Evolutionary conservation across 2,888 invertebrate species (phyloP).

Genomic region (Pomacea canaliculata): DNA sequence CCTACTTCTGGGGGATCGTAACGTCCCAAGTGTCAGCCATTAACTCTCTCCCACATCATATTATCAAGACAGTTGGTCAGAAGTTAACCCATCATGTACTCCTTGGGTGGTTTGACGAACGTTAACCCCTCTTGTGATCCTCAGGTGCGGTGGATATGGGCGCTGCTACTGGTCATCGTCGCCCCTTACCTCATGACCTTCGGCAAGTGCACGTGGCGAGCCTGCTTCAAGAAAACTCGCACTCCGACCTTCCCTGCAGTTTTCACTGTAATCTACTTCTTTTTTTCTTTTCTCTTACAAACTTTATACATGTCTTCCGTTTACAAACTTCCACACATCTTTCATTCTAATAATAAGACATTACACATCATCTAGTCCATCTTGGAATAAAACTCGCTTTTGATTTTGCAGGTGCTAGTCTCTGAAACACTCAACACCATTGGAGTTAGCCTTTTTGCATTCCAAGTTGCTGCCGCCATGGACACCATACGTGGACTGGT

Average conservation of each 20-base stretch:
- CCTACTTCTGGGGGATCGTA: too few relatives aligned
- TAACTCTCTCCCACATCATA: too few relatives aligned
- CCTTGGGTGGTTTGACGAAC: too few relatives aligned
- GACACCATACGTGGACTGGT: slow-evolving; percentile 96
- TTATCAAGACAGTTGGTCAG: too few relatives aligned
- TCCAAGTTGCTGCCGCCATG: slow-evolving; percentile 89
- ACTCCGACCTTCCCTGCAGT: slow-evolving; percentile 45
- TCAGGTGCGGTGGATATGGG: slow-evolving; percentile 69
- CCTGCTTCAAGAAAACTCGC: slow-evolving; percentile 67
- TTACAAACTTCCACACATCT: too few relatives aligned
- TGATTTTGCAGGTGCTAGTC: slow-evolving; percentile 74
- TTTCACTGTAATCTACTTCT: slow-evolving; percentile 6
- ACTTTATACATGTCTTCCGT: not conserved
- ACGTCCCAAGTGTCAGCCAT: too few relatives aligned
- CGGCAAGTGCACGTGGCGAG: slow-evolving; percentile 67
- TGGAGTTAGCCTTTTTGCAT: slow-evolving; percentile 88
- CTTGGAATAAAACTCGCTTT: not conserved
- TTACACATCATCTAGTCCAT: too few relatives aligned
- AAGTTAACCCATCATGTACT: too few relatives aligned
- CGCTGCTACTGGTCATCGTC: slow-evolving; percentile 65
- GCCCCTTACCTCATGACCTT: slow-evolving; percentile 69
- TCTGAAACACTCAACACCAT: slow-evolving; percentile 91
- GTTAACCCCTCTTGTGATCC: slow-evolving; percentile 17
- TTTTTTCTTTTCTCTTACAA: not conserved
- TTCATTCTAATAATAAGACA: too few relatives aligned